Conservation (phyloP, 1,140 invertebrate genomes). For the Ips nitidus region DNA sequence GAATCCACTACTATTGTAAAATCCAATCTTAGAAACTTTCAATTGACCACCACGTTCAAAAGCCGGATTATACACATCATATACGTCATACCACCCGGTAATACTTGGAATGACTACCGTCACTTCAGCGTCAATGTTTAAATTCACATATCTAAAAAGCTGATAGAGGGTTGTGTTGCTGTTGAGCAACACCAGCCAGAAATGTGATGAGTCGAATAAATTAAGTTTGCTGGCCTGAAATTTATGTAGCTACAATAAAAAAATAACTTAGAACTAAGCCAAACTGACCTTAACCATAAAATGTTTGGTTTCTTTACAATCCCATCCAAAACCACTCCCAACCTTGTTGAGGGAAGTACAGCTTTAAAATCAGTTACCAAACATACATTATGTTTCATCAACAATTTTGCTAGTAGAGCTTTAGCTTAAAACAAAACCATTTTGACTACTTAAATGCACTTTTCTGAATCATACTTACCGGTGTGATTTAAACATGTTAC, state of each 20-base stretch:
- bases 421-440: too few relatives aligned
- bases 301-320: constrained; percentile 20
- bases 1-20: constrained; percentile 40
- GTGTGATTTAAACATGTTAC: neutral
- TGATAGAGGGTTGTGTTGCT: constrained; percentile 19
- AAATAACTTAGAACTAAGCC: too few relatives aligned
- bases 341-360: neutral
- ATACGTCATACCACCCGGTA: constrained; percentile 17
- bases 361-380: too few relatives aligned
- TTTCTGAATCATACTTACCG: neutral
- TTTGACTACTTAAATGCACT: too few relatives aligned
- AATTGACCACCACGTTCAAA: constrained; percentile 56
- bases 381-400: too few relatives aligned
- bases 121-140: constrained; percentile 42
- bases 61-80: constrained; percentile 53
- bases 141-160: constrained; percentile 32
- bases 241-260: neutral
- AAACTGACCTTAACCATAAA: constrained; percentile 12
- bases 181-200: constrained; percentile 38
- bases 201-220: constrained; percentile 38
- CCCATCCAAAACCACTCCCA: constrained; percentile 24
- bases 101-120: constrained; percentile 28
- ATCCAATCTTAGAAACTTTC: constrained; percentile 55
- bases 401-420: too few relatives aligned
- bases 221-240: constrained; percentile 35